Evolutionary conservation across 2,113 vertebrate species (phyloP).

Genomic region (Euleptes europaea): DNA sequence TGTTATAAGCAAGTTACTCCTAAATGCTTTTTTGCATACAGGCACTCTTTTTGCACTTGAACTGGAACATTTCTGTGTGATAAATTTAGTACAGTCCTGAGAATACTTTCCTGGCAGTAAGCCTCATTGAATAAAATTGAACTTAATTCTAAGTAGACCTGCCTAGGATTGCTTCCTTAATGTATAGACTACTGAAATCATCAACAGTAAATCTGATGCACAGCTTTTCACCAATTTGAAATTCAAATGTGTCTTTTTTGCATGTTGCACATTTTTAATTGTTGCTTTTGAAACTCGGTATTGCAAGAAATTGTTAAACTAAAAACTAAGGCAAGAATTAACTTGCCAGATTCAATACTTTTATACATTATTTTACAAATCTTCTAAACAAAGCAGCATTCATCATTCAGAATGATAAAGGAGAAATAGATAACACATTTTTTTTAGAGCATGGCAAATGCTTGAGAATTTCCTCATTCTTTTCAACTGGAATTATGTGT

Average conservation of each 20-base stretch:
- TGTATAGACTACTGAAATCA: not conserved
- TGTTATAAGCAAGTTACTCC: no score
- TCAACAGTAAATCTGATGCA: not conserved
- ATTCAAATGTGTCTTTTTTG: not conserved
- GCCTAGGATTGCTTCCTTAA: no score
- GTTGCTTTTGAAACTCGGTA: not conserved
- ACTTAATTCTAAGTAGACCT: no score
- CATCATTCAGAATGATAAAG: not conserved
- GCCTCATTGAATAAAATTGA: no score
- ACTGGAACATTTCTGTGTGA: not conserved
- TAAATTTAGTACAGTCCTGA: not conserved
- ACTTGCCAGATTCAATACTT: not conserved
- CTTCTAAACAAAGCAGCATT: not conserved
- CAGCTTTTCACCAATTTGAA: not conserved
- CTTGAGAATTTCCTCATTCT: no score
- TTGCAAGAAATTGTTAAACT: not conserved
- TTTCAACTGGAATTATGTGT: not conserved
- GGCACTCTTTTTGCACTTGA: no score
- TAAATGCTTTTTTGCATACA: no score
- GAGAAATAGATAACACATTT: not conserved
- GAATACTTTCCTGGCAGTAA: not conserved
- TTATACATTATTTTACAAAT: not conserved
- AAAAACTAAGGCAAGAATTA: not conserved
- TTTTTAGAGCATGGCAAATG: not conserved
- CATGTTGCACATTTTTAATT: not conserved